phyloP scores from a whole-genome alignment of 2,888 invertebrate species.

The Seladonia tumulorum region DNA sequence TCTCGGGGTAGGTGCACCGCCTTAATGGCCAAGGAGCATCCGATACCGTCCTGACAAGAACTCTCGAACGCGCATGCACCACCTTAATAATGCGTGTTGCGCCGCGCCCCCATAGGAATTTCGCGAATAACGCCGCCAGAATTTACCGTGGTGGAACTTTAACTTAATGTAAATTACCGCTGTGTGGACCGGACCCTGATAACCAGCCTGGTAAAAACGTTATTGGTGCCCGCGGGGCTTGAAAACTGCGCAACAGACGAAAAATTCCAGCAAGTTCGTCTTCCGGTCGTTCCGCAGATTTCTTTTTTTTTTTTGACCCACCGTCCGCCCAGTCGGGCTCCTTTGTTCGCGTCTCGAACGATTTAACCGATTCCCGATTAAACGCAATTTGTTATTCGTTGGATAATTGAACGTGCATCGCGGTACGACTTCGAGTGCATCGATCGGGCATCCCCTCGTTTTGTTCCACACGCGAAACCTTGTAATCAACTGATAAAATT shows the following conservation, averaged over 20 bases:
- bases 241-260: neutral
- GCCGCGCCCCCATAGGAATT: slow-evolving; percentile 37
- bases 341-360: neutral
- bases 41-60: slow-evolving; percentile 56
- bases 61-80: slow-evolving; percentile 33
- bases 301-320: neutral
- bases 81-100: slow-evolving; percentile 30
- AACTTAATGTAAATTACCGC: slow-evolving; percentile 44
- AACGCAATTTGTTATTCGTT: neutral
- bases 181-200: slow-evolving; percentile 30
- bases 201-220: slow-evolving; percentile 8
- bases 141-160: slow-evolving; percentile 32
- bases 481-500: slow-evolving; percentile 59
- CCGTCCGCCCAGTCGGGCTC: neutral
- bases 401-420: neutral
- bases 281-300: neutral
- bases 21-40: slow-evolving; percentile 55
- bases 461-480: slow-evolving; percentile 43
- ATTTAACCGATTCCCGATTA: neutral
- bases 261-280: neutral
- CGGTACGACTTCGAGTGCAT: neutral
- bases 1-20: slow-evolving; percentile 31
- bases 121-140: slow-evolving; percentile 38
- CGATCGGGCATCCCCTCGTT: slow-evolving; percentile 3
- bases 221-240: neutral